These are phyloP conservation scores for Megaceryle maxima DNA, from an alignment of 2,113 vertebrate species.

Conservation along the genomic window DNA sequence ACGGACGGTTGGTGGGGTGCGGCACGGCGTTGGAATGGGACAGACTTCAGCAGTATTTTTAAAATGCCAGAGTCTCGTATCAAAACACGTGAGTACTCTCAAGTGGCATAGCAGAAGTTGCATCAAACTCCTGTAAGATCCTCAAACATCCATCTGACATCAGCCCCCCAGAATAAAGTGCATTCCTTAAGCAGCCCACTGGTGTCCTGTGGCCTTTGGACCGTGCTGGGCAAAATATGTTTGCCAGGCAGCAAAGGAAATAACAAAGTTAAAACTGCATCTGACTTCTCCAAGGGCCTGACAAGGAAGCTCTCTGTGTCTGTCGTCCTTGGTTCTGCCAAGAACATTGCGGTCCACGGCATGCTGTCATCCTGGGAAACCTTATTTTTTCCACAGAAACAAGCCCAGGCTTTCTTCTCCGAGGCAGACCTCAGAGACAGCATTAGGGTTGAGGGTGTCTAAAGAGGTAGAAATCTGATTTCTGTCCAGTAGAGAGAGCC, in stretches of 20 bases:
- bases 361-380: neutral
- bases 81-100: neutral
- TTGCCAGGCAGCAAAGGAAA: conserved; percentile 16
- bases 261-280: conserved; percentile 5
- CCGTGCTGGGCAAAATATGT: neutral
- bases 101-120: neutral
- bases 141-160: neutral
- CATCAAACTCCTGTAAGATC: neutral
- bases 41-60: neutral
- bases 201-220: neutral
- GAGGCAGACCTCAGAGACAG: neutral
- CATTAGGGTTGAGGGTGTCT: neutral
- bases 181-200: neutral
- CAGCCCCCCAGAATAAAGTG: neutral
- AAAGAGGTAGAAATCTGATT: neutral
- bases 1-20: no score
- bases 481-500: neutral
- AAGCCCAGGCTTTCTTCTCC: conserved; percentile 4
- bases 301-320: conserved; percentile 41
- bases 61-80: neutral
- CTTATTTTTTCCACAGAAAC: neutral
- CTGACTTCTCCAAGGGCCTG: neutral
- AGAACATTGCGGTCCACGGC: neutral
- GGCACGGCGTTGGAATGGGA: no score
- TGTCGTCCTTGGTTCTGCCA: neutral